Base-by-base conservation (phyloP, 2,113 vertebrate genomes). In the Arothron firmamentum region DNA sequence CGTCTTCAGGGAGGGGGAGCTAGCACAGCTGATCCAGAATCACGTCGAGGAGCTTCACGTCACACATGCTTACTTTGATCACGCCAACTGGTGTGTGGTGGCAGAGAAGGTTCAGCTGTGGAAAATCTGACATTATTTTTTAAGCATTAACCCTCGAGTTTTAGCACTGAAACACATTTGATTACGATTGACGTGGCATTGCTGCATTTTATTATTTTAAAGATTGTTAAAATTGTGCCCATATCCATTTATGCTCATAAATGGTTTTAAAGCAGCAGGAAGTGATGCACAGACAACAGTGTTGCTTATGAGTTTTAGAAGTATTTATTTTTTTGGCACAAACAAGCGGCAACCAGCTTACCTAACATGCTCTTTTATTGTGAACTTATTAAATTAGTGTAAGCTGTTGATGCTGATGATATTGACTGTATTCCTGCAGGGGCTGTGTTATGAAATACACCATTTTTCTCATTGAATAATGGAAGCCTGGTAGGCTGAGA, bases 1-100 rank as follows among this genome's bases (percentile, higher is more conserved):
- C 0, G 73, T 88, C 62, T 93, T 92, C 82, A 91, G 87, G 84
- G 87, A 92, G 59, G 83, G 86, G 8, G 87, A 90, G 28, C 61
- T 90, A 43, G 60, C 81, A 8, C 79, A 93, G 60, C 85, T 91
- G 28, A 88, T 86, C 31, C 57, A 88, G 66, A 71, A 66, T 54
- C 76, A 88, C 1, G 71, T 90, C 6, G 79, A 87, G 31, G 87
- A 93, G 59, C 89, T 93, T 21, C 57, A 75, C 8, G 67, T 92
- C 58, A 79, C 79, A 58, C 77, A 86, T 50, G 77, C 86, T n/a
- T 91, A 82, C 80, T 93, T 91, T 46, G 86, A 92, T 77, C 88
- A 87, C 1, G 76, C 80, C 74, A 91, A 90, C 73, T 88, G 86
- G 85, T 91, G 87, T 17, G 62, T 87, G 67, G 83, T 89, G 56